These are phyloP conservation scores for Limnephilus marmoratus DNA, from an alignment of 2,888 invertebrate species.

Conservation along the genomic window DNA sequence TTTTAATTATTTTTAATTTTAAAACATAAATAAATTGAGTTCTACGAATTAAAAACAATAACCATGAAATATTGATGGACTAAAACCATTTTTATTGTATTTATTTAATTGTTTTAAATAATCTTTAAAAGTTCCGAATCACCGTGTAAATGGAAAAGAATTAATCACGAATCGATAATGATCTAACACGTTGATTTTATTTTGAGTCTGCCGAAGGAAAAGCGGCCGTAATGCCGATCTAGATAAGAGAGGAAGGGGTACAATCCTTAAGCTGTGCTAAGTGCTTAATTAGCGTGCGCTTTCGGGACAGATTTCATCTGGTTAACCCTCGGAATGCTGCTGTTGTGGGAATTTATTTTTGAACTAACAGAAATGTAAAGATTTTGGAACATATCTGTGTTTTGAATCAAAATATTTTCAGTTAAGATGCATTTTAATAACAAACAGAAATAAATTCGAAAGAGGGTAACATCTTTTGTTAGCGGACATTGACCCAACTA, in stretches of 20 bases:
- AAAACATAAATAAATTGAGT: too few relatives aligned
- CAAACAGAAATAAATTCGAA: neutral
- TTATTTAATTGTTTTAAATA: neutral
- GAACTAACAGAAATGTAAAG: neutral
- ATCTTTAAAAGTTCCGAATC: constrained; percentile 44
- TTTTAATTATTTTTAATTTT: too few relatives aligned
- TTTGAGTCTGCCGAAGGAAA: constrained; percentile 18
- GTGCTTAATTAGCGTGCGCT: constrained; percentile 49
- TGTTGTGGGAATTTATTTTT: neutral
- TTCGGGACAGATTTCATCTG: constrained; percentile 37
- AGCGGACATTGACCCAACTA: neutral
- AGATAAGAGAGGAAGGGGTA: constrained; percentile 26
- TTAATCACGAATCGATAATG: constrained; percentile 62
- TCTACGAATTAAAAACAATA: too few relatives aligned
- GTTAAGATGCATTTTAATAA: constrained; percentile 2
- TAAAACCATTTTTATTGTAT: neutral
- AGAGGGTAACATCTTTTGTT: neutral
- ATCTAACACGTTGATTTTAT: constrained; percentile 58
- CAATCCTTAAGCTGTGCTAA: constrained; percentile 46
- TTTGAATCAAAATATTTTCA: neutral
- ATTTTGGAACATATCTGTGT: neutral
- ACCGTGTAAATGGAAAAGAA: constrained; percentile 48
- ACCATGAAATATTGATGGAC: neutral
- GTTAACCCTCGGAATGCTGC: constrained; percentile 37
- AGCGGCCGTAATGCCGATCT: constrained; percentile 41